A percentile compares a stretch with the other conserved stretches of the same genome.
phyloP scores from a whole-genome alignment of 1,140 invertebrate species.

The Pachypeltis micranthus region DNA sequence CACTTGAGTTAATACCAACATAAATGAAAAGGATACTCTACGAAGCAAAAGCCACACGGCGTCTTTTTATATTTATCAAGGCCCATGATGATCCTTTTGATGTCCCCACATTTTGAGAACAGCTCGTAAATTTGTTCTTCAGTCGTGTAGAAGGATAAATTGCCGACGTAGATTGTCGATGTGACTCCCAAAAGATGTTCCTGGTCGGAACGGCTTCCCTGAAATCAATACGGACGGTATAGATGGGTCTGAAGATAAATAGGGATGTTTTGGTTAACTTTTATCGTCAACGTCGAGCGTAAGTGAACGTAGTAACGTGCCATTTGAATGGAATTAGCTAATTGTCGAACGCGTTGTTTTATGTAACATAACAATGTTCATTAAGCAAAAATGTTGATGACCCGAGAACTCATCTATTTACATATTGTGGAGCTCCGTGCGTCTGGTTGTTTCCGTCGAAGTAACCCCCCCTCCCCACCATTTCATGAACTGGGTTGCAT shows the following conservation, averaged over 20 bases:
- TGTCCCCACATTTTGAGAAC: slow-evolving; percentile 91
- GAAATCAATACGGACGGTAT: slow-evolving; percentile 26
- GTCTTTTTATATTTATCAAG: slow-evolving; percentile 97
- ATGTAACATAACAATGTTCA: too few species aligned
- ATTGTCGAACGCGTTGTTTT: too few species aligned
- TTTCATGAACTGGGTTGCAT: too few species aligned
- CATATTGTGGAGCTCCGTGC: too few species aligned
- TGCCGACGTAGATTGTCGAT: slow-evolving; percentile 90
- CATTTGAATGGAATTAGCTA: too few species aligned
- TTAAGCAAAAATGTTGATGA: too few species aligned
- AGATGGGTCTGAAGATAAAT: too few species aligned
- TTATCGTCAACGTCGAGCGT: too few species aligned
- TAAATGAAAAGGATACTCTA: slow-evolving; percentile 71
- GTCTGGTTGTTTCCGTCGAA: slow-evolving; percentile 13
- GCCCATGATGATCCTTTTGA: slow-evolving; percentile 94
- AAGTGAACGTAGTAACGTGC: too few species aligned
- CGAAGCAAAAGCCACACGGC: slow-evolving; percentile 98
- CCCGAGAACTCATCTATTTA: too few species aligned
- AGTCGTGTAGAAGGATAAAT: slow-evolving; percentile 96
- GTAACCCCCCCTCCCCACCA: neutral
- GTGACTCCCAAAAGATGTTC: slow-evolving; percentile 64
- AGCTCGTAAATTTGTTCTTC: slow-evolving; percentile 99
- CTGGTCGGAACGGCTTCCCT: slow-evolving; percentile 88
- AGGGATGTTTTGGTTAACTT: too few species aligned
- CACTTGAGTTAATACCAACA: too few species aligned